phyloP scores from a whole-genome alignment of 1,140 invertebrate species.

The Agrypnia vestita region DNA sequence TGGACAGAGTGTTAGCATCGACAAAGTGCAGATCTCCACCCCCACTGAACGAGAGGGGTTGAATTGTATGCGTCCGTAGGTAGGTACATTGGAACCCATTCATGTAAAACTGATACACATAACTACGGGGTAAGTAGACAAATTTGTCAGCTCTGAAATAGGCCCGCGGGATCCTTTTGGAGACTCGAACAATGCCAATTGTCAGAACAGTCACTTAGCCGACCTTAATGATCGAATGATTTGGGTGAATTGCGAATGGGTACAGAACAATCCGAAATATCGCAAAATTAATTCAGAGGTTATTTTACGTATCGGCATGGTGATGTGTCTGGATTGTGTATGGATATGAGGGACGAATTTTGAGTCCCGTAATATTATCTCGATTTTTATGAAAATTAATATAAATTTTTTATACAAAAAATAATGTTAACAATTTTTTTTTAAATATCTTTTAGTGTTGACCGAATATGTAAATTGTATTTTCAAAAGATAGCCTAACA shows the following conservation, averaged over 20 bases:
- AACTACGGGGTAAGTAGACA: neutral
- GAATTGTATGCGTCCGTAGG: conserved; percentile 10
- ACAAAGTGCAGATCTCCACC: conserved; percentile 51
- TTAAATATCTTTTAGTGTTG: too few relatives aligned
- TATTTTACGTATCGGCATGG: too few relatives aligned
- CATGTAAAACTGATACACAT: neutral
- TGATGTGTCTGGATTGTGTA: too few relatives aligned
- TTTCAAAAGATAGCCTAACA: too few relatives aligned
- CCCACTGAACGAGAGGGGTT: conserved; percentile 7
- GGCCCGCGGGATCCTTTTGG: neutral
- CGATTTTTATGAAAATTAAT: too few relatives aligned
- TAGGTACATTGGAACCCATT: conserved; percentile 1
- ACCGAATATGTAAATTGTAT: too few relatives aligned
- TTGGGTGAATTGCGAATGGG: neutral
- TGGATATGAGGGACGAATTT: too few relatives aligned
- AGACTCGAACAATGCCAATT: neutral
- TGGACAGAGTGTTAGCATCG: conserved; percentile 38
- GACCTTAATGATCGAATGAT: neutral
- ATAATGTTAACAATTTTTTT: too few relatives aligned
- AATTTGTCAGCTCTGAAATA: neutral
- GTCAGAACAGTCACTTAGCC: neutral
- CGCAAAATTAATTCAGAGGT: too few relatives aligned
- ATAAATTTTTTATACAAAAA: too few relatives aligned
- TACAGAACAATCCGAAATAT: too few relatives aligned
- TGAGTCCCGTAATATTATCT: too few relatives aligned